Evolutionary conservation across 2,888 invertebrate genomes (phyloP), one percentile per base, ranked within the genome.

Genomic region (Zeuzera pyrina): DNA sequence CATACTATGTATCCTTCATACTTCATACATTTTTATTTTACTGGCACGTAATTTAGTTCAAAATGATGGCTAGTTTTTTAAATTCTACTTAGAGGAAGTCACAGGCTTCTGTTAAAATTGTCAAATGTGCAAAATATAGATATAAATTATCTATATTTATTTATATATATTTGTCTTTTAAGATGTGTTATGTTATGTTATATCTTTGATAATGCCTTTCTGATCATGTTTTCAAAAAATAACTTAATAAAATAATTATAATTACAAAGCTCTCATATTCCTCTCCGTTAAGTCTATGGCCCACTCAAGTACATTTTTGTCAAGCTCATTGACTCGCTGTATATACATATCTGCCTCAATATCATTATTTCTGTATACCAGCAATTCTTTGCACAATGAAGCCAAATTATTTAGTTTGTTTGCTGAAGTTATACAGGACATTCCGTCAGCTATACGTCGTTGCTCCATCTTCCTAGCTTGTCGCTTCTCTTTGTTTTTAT

Each of bases 181-280:
- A n/a, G n/a, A n/a, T n/a, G n/a, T n/a, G n/a, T n/a, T n/a, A n/a
- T n/a, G n/a, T n/a, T n/a, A n/a, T n/a, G n/a, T n/a, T n/a, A n/a
- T n/a, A n/a, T n/a, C n/a, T n/a, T n/a, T n/a, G n/a, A n/a, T n/a
- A n/a, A n/a, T n/a, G n/a, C n/a, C n/a, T n/a, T n/a, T n/a, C n/a
- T n/a, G n/a, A n/a, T n/a, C n/a, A n/a, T n/a, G 24, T 24, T 6
- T n/a, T n/a, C n/a, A n/a, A 10, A 29, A 30, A 24, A 24, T 11
- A 23, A 15, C 19, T 5, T 23, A 15, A 32, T 26, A 16, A 58
- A 31, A 12, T 13, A 32, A 12, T 1, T n/a, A 12, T 40, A 62
- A 87, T 85, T 88, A 94, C 88, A 91, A 74, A 37, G 77, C 58
- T 66, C 89, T 88, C 93, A 94, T 93, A 65, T 95, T 95, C 42